Base-by-base conservation (phyloP, 2,888 invertebrate species). In the Drosophila suboccidentalis region DNA sequence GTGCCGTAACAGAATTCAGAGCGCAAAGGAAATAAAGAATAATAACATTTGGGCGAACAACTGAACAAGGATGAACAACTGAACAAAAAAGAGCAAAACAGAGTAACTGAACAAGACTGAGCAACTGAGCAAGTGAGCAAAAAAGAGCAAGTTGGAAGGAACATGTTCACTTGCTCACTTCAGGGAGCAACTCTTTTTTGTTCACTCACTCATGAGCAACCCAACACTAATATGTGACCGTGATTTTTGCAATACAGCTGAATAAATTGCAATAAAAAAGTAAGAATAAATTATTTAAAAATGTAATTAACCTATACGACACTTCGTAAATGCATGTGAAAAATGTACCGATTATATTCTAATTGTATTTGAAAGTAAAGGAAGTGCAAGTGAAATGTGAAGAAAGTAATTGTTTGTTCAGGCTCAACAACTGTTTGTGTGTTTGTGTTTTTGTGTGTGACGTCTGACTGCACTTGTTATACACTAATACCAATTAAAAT, bases 381-480 rank as follows among this genome's bases (percentile, higher is more conserved):
- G 17, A 59, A 61, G 57, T 67, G 63, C 65, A 63, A 69, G 68
- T 83, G 83, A 86, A 83, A 84, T 88, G 80, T 71, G 70, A 76
- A 66, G 53, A 76, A 73, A 86, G 75, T 88, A 78, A 57, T 78
- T 73, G 63, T 80, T 81, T 65, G 65, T 76, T 57, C 65, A 71
- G 70, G 51, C 68, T 64, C 46, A 74, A 69, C 74, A 81, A 78
- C 68, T 68, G 86, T 77, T 69, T 77, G 75, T 80, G 75, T 55
- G 57, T 63, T 65, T 79, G 68, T 75, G 64, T 57, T 64, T 57
- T 51, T 64, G 58, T 72, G 65, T 76, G 76, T 76, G 87, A 79
- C 80, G 89, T 88, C 62, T 70, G 76, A 60, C 55, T 84, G 85
- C 84, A 69, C 64, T 82, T 79, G 75, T 65, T 67, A 62, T 71